Evolutionary conservation across 2,888 invertebrate genomes (phyloP).

Genomic region (Andricus curvator): DNA sequence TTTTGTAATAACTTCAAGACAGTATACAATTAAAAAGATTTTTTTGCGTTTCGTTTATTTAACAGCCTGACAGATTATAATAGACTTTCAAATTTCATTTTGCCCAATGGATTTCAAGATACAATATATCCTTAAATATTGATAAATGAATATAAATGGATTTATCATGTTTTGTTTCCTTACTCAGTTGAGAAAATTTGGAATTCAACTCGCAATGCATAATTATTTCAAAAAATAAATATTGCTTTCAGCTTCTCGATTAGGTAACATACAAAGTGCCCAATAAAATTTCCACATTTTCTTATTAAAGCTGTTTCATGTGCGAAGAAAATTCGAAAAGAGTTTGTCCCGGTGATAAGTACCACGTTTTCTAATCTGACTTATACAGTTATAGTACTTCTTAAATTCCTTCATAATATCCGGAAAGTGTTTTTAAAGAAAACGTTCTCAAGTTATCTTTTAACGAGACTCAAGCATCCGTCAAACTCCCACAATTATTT

Average conservation of each 20-base stretch:
- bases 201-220: neutral
- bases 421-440: neutral
- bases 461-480: neutral
- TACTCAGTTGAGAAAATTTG: neutral
- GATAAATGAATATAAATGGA: no score
- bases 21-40: no score
- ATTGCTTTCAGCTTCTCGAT: neutral
- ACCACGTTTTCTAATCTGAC: neutral
- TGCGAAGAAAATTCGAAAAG: neutral
- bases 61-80: no score
- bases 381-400: neutral
- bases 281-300: neutral
- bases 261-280: neutral
- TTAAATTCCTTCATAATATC: neutral
- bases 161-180: no score
- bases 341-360: neutral
- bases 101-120: no score
- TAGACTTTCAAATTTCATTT: no score
- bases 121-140: no score
- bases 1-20: no score
- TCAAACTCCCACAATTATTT: neutral
- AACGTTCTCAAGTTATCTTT: neutral
- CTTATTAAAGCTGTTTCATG: neutral
- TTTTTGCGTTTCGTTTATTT: no score
- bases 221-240: neutral